Evolutionary conservation across 2,888 invertebrate species (phyloP), one percentile per base, ranked within the genome.

Genomic region (Cephus pygmeus): DNA sequence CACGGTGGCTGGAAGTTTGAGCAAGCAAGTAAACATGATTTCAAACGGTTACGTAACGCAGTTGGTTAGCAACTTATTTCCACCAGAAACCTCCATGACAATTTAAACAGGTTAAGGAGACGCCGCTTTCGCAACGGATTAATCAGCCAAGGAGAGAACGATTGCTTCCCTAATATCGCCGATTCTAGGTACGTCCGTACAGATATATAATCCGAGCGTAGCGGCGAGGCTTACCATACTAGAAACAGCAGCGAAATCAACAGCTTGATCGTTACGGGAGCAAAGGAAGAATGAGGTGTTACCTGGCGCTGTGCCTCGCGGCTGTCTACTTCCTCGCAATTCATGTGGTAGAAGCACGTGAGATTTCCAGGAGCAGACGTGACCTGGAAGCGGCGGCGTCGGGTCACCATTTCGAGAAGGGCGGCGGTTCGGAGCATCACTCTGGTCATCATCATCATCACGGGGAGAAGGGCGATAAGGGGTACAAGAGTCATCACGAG

Each of bases 381-480:
- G 94, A 94, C 85, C 89, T 93, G 79, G 93, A 93, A 79, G 89
- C 90, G 35, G 94, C 94, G 0, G 94, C 94, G 73, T 85, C 87
- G 4, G 79, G 85, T 35, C 86, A 86, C 40, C 84, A 93, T 73
- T 93, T 92, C 88, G 93, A 94, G 86, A 93, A 94, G 84, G 95
- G 95, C 12, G 94, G 94, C 1, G 95, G 95, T 0, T 94, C 94
- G 81, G 95, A 95, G 82, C 94, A 95, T 81, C 94, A 95, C 81
- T 93, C 94, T 0, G 94, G 94, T 81, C 94, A 95, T 83, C 93
- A 94, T 84, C 91, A 93, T 79, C 93, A 94, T 40, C 94, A 95
- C 81, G 95, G 95, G 0, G 95, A 95, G 81, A 94, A 96, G 86
- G 95, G 94, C 1, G 94, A 95, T 83, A 95, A 96, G 82, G 95